Percentiles rank a stretch among this genome's conserved stretches.
Conservation (phyloP, 64 coral and sea anemone genomes). For the Pocillopora verrucosa region DNA sequence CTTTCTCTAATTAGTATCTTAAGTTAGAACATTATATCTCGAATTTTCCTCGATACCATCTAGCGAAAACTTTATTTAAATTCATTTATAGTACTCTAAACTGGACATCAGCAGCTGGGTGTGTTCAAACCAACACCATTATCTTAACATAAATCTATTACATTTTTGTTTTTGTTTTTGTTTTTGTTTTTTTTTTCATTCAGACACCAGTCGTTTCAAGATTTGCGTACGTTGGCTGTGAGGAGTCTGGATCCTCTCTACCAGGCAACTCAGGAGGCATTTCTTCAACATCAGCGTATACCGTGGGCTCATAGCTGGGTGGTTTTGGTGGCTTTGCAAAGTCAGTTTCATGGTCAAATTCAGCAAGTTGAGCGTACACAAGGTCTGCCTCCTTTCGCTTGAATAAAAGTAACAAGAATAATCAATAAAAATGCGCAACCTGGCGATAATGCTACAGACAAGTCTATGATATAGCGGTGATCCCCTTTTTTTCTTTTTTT, state of each 20-base stretch:
- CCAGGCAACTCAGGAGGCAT: not conserved
- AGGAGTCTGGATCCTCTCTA: not conserved
- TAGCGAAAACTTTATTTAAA: no score
- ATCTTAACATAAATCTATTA: no score
- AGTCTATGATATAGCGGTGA: no score
- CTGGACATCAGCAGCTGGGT: no score
- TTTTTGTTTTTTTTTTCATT: not conserved
- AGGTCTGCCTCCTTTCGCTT: conserved; percentile 13
- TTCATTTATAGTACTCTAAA: no score
- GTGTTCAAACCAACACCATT: no score
- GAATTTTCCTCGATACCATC: no score
- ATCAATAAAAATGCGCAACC: not conserved
- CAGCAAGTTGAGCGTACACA: conserved; percentile 1
- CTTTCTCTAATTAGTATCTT: no score
- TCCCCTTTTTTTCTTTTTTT: no score
- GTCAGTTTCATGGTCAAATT: not conserved
- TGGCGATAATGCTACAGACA: no score
- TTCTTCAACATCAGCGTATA: conserved; percentile 11
- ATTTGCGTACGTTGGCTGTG: not conserved
- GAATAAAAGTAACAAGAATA: not conserved
- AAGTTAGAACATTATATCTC: no score
- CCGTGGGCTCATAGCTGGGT: not conserved
- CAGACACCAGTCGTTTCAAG: not conserved
- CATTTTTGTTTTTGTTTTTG: no score
- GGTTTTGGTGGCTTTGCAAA: not conserved